Conservation (phyloP, 2,888 invertebrate species). For the Lasioglossum marginatum region DNA sequence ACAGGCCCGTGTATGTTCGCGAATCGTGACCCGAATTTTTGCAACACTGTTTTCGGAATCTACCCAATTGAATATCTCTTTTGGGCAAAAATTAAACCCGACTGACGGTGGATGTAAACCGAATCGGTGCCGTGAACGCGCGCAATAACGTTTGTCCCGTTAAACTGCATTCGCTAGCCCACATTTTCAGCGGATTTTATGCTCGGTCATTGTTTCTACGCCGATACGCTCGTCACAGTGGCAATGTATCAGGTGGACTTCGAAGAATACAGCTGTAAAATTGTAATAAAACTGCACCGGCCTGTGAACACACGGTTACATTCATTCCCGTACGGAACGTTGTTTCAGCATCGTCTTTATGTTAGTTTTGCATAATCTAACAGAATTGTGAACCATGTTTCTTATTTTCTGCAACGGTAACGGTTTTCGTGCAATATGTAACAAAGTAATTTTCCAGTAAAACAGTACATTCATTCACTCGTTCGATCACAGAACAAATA, state of each 20-base stretch:
- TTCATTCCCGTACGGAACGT: neutral
- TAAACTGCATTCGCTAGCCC: neutral
- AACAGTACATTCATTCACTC: too few species aligned
- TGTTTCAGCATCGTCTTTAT: neutral
- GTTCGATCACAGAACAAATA: too few species aligned
- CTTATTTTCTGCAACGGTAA: too few species aligned
- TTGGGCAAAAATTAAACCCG: neutral
- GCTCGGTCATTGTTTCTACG: neutral
- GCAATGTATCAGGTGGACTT: neutral
- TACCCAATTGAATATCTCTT: neutral
- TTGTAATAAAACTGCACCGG: neutral
- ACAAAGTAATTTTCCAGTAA: too few species aligned
- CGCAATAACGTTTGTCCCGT: conserved; percentile 35
- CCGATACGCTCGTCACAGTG: neutral
- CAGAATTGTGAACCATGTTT: neutral
- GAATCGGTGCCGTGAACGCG: conserved; percentile 21
- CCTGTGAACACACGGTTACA: neutral
- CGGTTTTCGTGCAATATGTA: too few species aligned
- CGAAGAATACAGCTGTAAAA: neutral
- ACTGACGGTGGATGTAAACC: neutral
- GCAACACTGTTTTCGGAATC: neutral
- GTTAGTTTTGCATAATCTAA: neutral
- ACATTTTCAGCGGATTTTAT: conserved; percentile 9
- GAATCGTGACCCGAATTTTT: neutral
- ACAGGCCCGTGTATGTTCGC: neutral